These are phyloP conservation scores for Mesodorylaimus sp. DNA, from an alignment of 2,888 invertebrate genomes.

Conservation along the genomic window DNA sequence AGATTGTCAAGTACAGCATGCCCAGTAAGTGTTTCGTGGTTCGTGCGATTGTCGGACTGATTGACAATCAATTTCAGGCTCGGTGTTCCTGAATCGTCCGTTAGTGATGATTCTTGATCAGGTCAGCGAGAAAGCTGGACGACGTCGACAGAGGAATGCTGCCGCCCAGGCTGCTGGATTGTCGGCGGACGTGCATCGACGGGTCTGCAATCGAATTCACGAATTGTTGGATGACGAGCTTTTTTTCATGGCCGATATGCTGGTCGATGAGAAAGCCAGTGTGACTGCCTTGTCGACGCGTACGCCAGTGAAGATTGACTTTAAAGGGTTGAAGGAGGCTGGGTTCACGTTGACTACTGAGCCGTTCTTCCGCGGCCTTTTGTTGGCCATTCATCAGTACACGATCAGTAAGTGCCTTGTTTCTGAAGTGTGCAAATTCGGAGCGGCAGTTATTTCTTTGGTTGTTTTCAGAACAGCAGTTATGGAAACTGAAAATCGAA, in stretches of 20 bases:
- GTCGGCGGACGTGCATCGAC: too few species aligned
- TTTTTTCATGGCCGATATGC: constrained; percentile 15
- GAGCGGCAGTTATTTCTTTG: too few species aligned
- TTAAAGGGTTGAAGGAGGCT: constrained; percentile 7
- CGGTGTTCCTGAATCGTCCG: constrained; percentile 28
- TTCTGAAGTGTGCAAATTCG: too few species aligned
- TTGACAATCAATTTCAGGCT: constrained; percentile 9
- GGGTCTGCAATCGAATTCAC: constrained; percentile 19
- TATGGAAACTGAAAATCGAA: constrained; percentile 9
- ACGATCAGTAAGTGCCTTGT: not conserved
- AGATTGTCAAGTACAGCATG: constrained; percentile 25
- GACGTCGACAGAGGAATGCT: too few species aligned
- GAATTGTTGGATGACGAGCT: constrained; percentile 21
- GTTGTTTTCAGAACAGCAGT: not conserved
- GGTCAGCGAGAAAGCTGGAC: constrained; percentile 17
- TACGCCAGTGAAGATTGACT: constrained; percentile 11
- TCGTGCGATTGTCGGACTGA: too few species aligned
- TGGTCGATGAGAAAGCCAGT: constrained; percentile 19
- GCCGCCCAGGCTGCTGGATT: too few species aligned
- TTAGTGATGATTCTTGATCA: constrained; percentile 28
- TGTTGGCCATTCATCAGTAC: constrained; percentile 8
- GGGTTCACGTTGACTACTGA: constrained; percentile 14
- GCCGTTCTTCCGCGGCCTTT: constrained; percentile 12
- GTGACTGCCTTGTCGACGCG: constrained; percentile 17
- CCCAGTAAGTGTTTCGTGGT: too few species aligned